Base-by-base conservation (phyloP, 1,140 invertebrate genomes). In the Pogonognathellus flavescens region DNA sequence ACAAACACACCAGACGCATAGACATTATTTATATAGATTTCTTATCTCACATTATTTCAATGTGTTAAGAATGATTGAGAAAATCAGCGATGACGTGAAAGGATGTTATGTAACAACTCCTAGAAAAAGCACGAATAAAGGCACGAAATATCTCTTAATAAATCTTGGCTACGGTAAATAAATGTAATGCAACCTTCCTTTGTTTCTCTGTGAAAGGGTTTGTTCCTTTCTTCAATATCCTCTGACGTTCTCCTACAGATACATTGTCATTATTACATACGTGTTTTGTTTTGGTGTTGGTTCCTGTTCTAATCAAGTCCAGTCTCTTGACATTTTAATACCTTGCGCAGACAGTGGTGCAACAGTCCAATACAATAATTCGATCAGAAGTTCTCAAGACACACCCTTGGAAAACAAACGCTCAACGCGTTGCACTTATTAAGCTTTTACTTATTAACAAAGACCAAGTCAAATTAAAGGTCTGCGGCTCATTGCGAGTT, bases 171-270 rank as follows among this genome's bases (percentile, higher is more conserved):
- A 49, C 66, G 25, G 31, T 31, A 50, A 76, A 31, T 31, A 20
- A 25, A 20, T 66, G 11, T 25, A 66, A 66, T 66, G 13, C 41
- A 49, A 76, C 70, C 70, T 76, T 76, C 70, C 70, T 76, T 76
- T 76, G 70, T 76, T 76, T 76, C 31, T 76, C 41, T 76, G 70
- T 49, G 70, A 76, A 76, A 49, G 70, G 70, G n/a, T 76, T 76
- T 76, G 70, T 76, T 76, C 70, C 70, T 76, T 76, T 76, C 70
- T 76, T 76, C 70, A 20, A 76, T 14, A 31, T 76, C 70, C 70
- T n/a, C n/a, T 76, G 70, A 41, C 66, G 25, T 11, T 41, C 66
- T 72, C 31, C 31, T 41, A 1, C 6, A 1, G 1, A 41, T 41
- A 41, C 31, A 41, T 41, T 72, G 25, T 76, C 25, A 50, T 76